phyloP scores from a whole-genome alignment of 2,888 invertebrate genomes.

The Perizoma flavofasciatum region DNA sequence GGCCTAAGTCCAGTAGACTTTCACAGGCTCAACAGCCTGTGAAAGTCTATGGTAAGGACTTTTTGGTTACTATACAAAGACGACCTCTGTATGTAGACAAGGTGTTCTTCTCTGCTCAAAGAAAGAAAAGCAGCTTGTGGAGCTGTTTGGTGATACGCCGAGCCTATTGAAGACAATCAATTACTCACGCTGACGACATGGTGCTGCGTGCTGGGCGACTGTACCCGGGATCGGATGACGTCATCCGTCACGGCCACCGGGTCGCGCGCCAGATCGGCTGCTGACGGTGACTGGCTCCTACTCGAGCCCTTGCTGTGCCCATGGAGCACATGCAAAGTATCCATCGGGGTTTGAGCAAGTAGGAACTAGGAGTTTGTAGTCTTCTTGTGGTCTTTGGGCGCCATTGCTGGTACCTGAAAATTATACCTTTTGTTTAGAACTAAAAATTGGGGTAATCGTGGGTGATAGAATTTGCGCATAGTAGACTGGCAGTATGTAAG shows the following conservation, averaged over 20 bases:
- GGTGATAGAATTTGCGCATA: not conserved
- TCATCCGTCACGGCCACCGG: slow-evolving; percentile 72
- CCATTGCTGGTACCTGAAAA: slow-evolving; percentile 34
- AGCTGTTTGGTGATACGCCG: too few relatives aligned
- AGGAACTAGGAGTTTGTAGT: slow-evolving; percentile 30
- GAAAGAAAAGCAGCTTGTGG: too few relatives aligned
- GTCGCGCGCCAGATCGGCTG: slow-evolving; percentile 74
- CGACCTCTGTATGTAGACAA: too few relatives aligned
- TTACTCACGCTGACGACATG: slow-evolving; percentile 70
- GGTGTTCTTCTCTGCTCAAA: too few relatives aligned
- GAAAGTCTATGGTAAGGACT: too few relatives aligned
- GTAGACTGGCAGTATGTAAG: too few relatives aligned
- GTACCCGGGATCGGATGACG: slow-evolving; percentile 75
- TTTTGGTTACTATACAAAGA: too few relatives aligned
- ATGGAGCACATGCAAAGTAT: slow-evolving; percentile 73
- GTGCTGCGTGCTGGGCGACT: slow-evolving; percentile 72
- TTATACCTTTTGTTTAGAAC: not conserved
- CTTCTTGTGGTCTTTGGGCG: slow-evolving; percentile 21
- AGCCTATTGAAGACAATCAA: too few relatives aligned
- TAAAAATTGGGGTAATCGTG: too few relatives aligned
- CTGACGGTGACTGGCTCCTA: slow-evolving; percentile 85
- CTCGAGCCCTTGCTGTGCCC: slow-evolving; percentile 85
- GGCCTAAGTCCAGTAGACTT: too few relatives aligned
- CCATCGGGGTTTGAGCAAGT: slow-evolving; percentile 56
- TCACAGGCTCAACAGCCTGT: too few relatives aligned